Evolutionary conservation across 2,888 invertebrate genomes (phyloP).

Genomic region (Nymphalis polychloros): DNA sequence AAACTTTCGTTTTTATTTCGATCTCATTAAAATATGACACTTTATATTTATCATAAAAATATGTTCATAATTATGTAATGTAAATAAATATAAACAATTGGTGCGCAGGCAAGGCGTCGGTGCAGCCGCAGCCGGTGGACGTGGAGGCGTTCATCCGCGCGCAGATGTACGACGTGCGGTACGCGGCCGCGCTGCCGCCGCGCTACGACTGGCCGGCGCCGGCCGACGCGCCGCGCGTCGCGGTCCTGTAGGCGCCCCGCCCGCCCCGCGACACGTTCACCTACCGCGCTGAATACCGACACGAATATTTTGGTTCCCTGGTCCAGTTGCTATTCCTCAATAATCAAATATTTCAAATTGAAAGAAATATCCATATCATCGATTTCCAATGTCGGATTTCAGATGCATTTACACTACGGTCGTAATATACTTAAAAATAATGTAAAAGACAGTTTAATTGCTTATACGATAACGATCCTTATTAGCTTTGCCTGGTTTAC

Average conservation of each 20-base stretch:
- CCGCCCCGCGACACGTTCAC: background rate
- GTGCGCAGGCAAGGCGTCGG: slow-evolving; percentile 87
- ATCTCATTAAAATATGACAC: no score
- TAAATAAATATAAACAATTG: no score
- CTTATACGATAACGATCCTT: background rate
- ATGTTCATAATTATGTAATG: background rate
- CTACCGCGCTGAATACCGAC: background rate
- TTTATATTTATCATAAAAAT: background rate
- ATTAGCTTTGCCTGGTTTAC: background rate
- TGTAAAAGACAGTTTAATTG: background rate
- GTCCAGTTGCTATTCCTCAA: no score
- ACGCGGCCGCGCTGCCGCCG: slow-evolving; percentile 85
- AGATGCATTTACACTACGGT: no score
- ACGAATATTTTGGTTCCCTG: background rate
- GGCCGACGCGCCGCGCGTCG: slow-evolving; percentile 49
- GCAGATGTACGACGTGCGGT: slow-evolving; percentile 90
- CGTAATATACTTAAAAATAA: no score
- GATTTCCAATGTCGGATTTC: no score
- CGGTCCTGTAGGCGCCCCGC: slow-evolving; percentile 51
- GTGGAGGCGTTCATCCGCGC: slow-evolving; percentile 88
- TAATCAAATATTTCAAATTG: no score
- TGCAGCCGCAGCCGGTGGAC: slow-evolving; percentile 88
- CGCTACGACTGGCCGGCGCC: slow-evolving; percentile 81
- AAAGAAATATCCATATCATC: no score
- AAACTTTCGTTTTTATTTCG: slow-evolving; percentile 39